Base-by-base conservation (phyloP, 2,113 vertebrate genomes). In the Piaya cayana region DNA sequence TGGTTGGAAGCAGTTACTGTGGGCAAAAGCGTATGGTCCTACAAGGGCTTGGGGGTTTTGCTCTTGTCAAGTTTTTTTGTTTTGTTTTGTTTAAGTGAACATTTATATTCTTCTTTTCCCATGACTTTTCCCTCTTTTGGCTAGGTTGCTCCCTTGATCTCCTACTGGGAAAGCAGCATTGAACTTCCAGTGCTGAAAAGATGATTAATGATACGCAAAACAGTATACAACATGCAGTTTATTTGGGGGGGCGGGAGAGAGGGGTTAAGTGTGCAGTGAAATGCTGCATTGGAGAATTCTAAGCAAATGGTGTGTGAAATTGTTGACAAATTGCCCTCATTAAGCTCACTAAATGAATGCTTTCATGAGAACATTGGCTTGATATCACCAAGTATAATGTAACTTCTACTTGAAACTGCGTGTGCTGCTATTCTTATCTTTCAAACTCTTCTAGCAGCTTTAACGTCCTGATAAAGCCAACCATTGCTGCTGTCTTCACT, bases 311-410 rank as follows among this genome's bases (percentile, higher is more conserved):
- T 97, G 97, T 97, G 97, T 98, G 98, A 98, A 98, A 98, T 98
- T 98, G 97, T 96, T 98, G 97, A 98, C 97, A 98, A 98, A 98
- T 98, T 98, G 95, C 96, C 96, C 96, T 97, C 97, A 98, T 98
- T 98, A 98, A 96, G 87, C 69, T 94, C 96, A 91, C 94, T 95
- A 98, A 98, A 96, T 95, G 79, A 95, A 85, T 81, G 74, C 87
- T 96, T 97, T 96, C 82, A 88, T 25, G 94, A 92, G 81, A 90
- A 82, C 83, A 89, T 83, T 97, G 95, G 92, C 92, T 95, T 96
- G 68, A 70, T 92, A 96, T 96, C 91, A 59, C 93, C 67, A 62
- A 62, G 56, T 90, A 37, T 34, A 93, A 90, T 82, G 29, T 52
- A 85, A 89, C 82, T 92, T 92, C 77, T 91, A 68, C 75, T 94